Evolutionary conservation across 2,797 vertebrate species (phyloP), one percentile per base, ranked within the genome.

Genomic region (Betta splendens): DNA sequence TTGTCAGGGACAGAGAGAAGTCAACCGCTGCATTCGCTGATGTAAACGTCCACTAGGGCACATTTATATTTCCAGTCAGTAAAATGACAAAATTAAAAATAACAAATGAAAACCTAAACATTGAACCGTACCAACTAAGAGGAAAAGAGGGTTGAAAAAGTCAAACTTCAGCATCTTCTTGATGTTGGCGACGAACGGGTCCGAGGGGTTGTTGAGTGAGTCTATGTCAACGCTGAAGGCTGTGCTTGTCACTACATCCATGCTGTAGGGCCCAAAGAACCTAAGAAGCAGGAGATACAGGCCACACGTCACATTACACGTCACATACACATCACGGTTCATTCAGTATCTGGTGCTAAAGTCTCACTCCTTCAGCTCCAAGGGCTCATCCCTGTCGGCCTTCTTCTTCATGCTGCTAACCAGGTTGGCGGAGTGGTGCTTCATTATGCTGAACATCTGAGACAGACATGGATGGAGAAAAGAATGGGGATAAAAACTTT

Each of bases 181-280:
- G 31, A 94, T 87, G 71, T 92, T 89, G 3, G 55, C 47, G 28
- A 95, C 86, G 46, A 95, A 91, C 0, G 92, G 90, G 33, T 94
- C 92, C 0, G 76, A 74, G 1, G 92, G 91, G 37, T 93, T 93
- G 86, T 89, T 87, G 57, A 94, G 75, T 0, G 92, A 94, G 78
- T 94, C 85, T 0, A 93, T 61, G 68, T 93, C 87, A 7, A 94
- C 85, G 6, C 90, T 91, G 81, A 93, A 94, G 3, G 92, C 78
- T 3, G 86, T 89, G 81, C 94, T 94, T 80, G 92, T 59, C 15
- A 93, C 86, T 16, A 93, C 86, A 35, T 95, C 94, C 93, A 94
- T 89, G 45, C 92, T 92, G 85, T 92, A 94, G 10, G 92, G 64
- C 8, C 93, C 90, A 15, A 94, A 91, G 51, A 91, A 53, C 38